Evolutionary conservation across 2,888 invertebrate species (phyloP).

Genomic region (Cataglyphis livida): DNA sequence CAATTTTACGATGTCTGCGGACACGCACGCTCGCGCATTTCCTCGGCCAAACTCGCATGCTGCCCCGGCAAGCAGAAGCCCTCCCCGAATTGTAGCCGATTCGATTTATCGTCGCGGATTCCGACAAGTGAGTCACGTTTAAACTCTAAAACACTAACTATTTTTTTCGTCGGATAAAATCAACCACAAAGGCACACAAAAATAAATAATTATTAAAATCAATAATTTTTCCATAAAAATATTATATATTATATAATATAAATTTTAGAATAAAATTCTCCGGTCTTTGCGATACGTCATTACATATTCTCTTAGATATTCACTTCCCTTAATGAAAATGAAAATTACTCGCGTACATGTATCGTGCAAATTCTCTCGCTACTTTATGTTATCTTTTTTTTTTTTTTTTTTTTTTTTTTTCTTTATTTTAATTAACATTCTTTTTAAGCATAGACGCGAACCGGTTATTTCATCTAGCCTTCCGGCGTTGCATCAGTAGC

Average conservation of each 20-base stretch:
- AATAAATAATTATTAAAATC: background rate
- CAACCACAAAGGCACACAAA: background rate
- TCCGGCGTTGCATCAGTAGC: background rate
- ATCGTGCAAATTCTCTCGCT: slow-evolving; percentile 1
- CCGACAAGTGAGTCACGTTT: slow-evolving; percentile 24
- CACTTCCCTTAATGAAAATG: background rate
- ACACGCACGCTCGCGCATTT: slow-evolving; percentile 66
- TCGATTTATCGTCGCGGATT: slow-evolving; percentile 30
- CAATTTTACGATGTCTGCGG: slow-evolving; percentile 76
- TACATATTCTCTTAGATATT: background rate
- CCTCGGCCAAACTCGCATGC: slow-evolving; percentile 55
- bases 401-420: background rate
- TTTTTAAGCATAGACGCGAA: slow-evolving; percentile 1
- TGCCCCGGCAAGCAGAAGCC: background rate
- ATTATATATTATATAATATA: background rate
- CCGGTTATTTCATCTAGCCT: background rate
- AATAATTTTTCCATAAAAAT: slow-evolving; percentile 19
- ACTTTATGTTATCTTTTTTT: background rate
- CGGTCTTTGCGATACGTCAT: background rate
- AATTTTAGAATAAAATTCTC: background rate
- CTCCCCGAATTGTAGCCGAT: background rate
- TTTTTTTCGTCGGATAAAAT: background rate
- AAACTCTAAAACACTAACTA: background rate
- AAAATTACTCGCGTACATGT: background rate
- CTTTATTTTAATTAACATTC: background rate